Evolutionary conservation across 1,140 invertebrate genomes (phyloP), one percentile per base, ranked within the genome.

Genomic region (Ips nitidus): DNA sequence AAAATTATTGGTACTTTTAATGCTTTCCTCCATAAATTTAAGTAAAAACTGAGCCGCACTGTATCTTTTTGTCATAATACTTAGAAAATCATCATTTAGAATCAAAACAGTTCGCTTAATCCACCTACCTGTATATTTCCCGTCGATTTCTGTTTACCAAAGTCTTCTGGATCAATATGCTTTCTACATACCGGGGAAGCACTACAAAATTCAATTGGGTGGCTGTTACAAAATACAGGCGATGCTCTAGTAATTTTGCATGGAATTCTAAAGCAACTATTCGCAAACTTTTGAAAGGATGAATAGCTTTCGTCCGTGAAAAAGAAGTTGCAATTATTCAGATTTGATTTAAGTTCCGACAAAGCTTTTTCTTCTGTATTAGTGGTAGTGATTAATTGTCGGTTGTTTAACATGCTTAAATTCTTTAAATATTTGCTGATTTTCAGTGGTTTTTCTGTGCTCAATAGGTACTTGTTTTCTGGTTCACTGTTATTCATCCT

Each of bases 171-270:
- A 40, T 58, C 75, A 75, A 72, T 76, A 76, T 75, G 75, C 41
- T 66, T 56, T 41, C 60, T 57, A 68, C 75, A 76, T 76, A 76
- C 73, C 73, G 75, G 71, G 69, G 74, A 75, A 76, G 75, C 71
- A 63, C 45, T 64, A 39, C 22, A 22, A 22, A 22, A 22, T 22
- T 22, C 22, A 22, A 22, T 22, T 22, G 22, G 22, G 22, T 60
- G 38, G 42, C 22, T 52, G 38, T 69, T 7, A 36, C 56, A 40
- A 42, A 40, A 37, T 38, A 7, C 62, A 38, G 60, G 52, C 6
- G 41, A 59, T 60, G 53, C 40, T 70, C 59, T 63, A 62, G 63
- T 70, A 52, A 64, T 47, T 41, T 50, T 63, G 41, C 60, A 56
- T n/a, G 52, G 7, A 50, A 43, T 47, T 67, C 68, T 42, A 58